Percentiles rank a stretch among this genome's conserved stretches.
phyloP scores from a whole-genome alignment of 2,797 vertebrate genomes.

The Clarias laeviceps region DNA sequence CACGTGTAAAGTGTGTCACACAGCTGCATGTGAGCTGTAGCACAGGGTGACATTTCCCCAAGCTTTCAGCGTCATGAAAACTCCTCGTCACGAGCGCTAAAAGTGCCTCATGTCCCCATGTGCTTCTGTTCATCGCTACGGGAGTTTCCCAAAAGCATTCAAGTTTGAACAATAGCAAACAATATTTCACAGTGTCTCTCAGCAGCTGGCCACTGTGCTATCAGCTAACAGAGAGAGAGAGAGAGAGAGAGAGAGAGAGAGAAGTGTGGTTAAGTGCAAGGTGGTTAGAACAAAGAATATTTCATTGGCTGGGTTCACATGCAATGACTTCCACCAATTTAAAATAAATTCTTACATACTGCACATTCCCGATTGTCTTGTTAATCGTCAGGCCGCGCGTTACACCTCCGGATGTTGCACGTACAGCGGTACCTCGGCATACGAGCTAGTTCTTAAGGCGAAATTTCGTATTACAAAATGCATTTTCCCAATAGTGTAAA shows the following conservation, averaged over 20 bases:
- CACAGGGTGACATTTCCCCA: background rate
- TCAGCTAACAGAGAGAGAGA: background rate
- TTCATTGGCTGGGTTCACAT: background rate
- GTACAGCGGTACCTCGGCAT: no score
- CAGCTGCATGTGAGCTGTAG: slow-evolving; percentile 8
- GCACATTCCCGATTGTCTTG: background rate
- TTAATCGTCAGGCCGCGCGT: background rate
- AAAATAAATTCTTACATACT: background rate
- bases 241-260: slow-evolving; percentile 36
- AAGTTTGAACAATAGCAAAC: slow-evolving; percentile 63
- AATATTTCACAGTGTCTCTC: slow-evolving; percentile 47
- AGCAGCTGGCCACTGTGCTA: slow-evolving; percentile 28
- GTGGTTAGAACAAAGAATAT: background rate
- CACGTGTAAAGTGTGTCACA: slow-evolving; percentile 1
- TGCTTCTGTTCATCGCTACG: slow-evolving; percentile 53
- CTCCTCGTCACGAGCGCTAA: background rate
- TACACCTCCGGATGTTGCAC: background rate
- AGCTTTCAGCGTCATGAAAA: slow-evolving; percentile 35
- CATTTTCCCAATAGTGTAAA: no score
- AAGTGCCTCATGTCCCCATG: slow-evolving; percentile 29
- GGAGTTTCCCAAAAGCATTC: slow-evolving; percentile 61
- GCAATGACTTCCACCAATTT: background rate
- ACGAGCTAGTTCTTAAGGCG: no score
- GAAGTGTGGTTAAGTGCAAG: background rate
- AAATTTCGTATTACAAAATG: no score